Base-by-base conservation (phyloP, 1,140 invertebrate species). In the Drosophila willistoni region DNA sequence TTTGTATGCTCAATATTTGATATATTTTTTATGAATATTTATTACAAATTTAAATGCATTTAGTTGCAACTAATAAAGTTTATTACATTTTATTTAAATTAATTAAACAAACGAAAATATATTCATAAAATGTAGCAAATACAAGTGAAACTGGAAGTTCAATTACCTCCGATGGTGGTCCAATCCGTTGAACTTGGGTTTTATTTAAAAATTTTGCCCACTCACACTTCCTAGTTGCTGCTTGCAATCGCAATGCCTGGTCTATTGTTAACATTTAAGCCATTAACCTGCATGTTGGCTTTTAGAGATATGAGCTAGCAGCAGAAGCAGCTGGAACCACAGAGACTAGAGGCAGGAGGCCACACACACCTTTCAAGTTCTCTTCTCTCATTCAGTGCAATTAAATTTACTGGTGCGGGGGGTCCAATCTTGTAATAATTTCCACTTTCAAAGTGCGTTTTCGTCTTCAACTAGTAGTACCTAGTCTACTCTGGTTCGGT, bases 211-310 rank as follows among this genome's bases (percentile, higher is more conserved):
- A 39, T 51, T 47, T 51, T 51, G 17, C 44, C 17, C 44, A 51
- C 44, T 51, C 44, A 51, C 44, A 51, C 44, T 51, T 51, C 44
- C 44, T 51, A 51, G 44, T 51, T 51, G 17, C 44, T 22, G 44
- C 22, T 29, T 51, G 77, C 70, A 89, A 81, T 89, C 89, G 80
- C 84, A 89, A 77, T 89, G 89, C 85, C 84, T 89, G 65, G 84
- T 89, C 80, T 71, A 89, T 89, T 89, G 84, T 89, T 89, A 89
- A 89, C 84, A 89, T 89, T 89, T 89, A 84, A 85, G 77, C 84
- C 84, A 89, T 89, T 89, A 89, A 89, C 84, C 84, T 89, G 84
- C 71, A 51, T 51, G 73, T 89, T 89, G 84, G 77, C 84, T 89
- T 78, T 89, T 79, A 67, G 73, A 77, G 83, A 87, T 83, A 86